Evolutionary conservation across 2,888 invertebrate genomes (phyloP).

Genomic region (Andricus quercusramuli): DNA sequence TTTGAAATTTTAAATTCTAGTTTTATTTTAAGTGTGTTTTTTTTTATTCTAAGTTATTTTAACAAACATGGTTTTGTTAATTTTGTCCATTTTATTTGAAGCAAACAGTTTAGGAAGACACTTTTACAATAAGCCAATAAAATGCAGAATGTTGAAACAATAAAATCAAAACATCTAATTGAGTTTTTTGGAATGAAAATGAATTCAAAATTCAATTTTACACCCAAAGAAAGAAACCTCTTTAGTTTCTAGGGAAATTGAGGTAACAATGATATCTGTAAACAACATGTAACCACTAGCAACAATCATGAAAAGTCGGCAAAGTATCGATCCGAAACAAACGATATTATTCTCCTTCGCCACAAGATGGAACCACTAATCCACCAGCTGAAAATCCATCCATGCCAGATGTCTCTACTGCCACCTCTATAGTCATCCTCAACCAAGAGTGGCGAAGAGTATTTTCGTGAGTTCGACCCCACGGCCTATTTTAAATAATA

Average conservation of each 20-base stretch:
- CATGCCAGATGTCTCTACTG: constrained; percentile 1
- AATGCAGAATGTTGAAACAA: neutral
- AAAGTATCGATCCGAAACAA: constrained; percentile 18
- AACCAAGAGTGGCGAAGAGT: constrained; percentile 1
- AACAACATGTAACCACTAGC: constrained; percentile 47
- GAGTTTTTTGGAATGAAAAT: neutral
- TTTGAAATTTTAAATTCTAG: neutral
- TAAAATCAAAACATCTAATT: neutral
- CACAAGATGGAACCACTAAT: constrained; percentile 15
- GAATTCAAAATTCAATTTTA: neutral
- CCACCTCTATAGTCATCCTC: neutral
- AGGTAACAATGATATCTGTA: neutral
- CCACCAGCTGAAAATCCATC: neutral
- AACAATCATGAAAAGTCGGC: constrained; percentile 46
- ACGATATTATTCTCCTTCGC: constrained; percentile 7
- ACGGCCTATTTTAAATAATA: constrained; percentile 39
- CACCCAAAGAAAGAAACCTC: neutral
- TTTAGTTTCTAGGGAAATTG: neutral
- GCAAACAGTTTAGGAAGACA: too few species aligned
- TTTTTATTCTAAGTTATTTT: neutral
- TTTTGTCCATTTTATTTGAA: too few species aligned
- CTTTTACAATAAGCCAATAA: neutral
- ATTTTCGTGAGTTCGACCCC: constrained; percentile 29
- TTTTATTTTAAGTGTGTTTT: neutral
- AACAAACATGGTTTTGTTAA: neutral